Evolutionary conservation across 2,797 vertebrate genomes (phyloP), one percentile per base, ranked within the genome.

Genomic region (Tapirus indicus): DNA sequence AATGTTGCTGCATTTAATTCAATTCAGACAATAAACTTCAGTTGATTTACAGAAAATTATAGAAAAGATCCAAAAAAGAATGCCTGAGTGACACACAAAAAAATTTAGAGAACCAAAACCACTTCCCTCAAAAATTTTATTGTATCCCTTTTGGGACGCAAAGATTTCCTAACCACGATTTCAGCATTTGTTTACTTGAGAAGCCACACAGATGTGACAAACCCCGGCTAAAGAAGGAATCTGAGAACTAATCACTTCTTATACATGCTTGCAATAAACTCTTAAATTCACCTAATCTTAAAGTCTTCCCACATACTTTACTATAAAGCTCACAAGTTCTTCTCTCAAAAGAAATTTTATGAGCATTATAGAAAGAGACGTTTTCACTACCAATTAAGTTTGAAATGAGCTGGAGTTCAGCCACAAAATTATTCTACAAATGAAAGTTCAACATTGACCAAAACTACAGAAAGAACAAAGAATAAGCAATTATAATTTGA

Each of bases 341-440:
- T 89, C 78, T 69, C 83, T 93, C 86, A 87, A 95, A 95, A 54
- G 58, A 92, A 94, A 77, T 66, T 68, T 87, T 86, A 95, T 69
- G 20, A 85, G 47, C 32, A 93, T 88, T 82, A 92, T 27, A 95
- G 75, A 96, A 85, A 97, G 64, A 93, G 83, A 94, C 49, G 38
- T 92, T 89, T 88, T 82, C 88, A 82, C 16, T 41, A 77, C 72
- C 71, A 68, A 82, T 93, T 88, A 96, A 58, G n/a, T 92, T 52
- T 83, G 90, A 95, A 95, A 91, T 47, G 60, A 90, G 27, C 17
- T 96, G 8, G n/a, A 93, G 11, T 80, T 91, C 62, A 88, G 62
- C 87, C 66, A 74, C 27, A 89, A 88, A 94, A 94, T 52, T 88
- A 60, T 77, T 90, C 78, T 86, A 80, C 60, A 89, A 93, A 72